Base-by-base conservation (phyloP, 2,797 vertebrate species). In the Macroramphosus scolopax region DNA sequence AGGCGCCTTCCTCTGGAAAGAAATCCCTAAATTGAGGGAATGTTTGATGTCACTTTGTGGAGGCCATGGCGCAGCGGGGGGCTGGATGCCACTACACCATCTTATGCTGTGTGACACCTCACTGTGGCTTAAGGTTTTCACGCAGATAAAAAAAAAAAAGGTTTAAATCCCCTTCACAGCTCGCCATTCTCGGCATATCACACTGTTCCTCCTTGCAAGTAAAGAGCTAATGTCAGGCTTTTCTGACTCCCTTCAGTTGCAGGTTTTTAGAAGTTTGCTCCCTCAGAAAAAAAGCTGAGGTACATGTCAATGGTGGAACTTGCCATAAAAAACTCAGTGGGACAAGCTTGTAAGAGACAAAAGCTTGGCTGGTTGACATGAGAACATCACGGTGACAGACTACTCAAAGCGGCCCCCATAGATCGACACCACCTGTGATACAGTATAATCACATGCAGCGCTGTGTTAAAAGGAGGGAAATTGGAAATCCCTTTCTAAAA, bases 401-500 rank as follows among this genome's bases (percentile, higher is more conserved):
- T 20, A 31, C 32, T 63, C 46, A 50, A 48, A 66, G 61, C 40
- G 31, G 41, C 56, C 34, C 56, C 72, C 60, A 34, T 30, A 54
- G 58, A 86, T 71, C 71, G 78, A 82, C 59, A 75, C 43, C 37
- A 68, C 68, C 58, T 61, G 57, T 15, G 53, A 52, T 63, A n/a
- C n/a, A n/a, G n/a, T n/a, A 55, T 78, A 80, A 84, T 85, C 53
- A 80, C 58, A 65, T 65, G 75, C 67, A 46, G 37, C 15, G 22
- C 59, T 64, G 55, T 67, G 70, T 78, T 80, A 57, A 70, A 81
- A 53, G 63, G 51, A 60, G 74, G 74, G 76, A 83, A 85, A 85
- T 84, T 83, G 76, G 77, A 82, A 85, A 84, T 59, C 70, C 64
- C 62, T 81, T 82, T 81, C 56, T 72, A 81, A 81, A 79, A 73